Percentiles rank a stretch among this genome's conserved stretches.
Evolutionary conservation across 2,797 vertebrate species (phyloP).

Genomic region (Sebastes steindachneri): DNA sequence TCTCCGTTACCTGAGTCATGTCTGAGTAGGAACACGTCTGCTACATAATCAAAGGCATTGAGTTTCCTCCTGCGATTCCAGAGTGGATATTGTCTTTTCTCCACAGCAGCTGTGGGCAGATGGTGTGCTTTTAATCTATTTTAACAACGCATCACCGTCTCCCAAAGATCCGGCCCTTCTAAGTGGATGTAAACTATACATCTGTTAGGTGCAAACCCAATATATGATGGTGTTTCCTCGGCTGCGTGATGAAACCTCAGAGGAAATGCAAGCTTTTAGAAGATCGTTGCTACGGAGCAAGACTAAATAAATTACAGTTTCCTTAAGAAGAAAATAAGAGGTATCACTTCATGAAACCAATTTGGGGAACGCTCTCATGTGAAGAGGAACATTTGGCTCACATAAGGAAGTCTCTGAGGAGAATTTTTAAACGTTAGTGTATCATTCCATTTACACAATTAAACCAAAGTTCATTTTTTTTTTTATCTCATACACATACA

Average conservation of each 20-base stretch:
- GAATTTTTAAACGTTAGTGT: not conserved
- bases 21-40: not conserved
- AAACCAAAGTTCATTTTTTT: not conserved
- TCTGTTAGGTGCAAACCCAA: slow-evolving; percentile 24
- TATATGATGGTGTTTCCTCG: not conserved
- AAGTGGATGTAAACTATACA: slow-evolving; percentile 14
- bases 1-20: too few relatives aligned
- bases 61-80: not conserved
- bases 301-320: not conserved
- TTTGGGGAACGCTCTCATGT: not conserved
- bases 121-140: slow-evolving; percentile 13
- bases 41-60: not conserved
- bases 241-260: not conserved
- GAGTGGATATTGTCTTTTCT: not conserved
- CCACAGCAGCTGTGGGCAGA: slow-evolving; percentile 26
- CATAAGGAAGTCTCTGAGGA: not conserved
- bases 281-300: not conserved
- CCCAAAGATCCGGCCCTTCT: not conserved
- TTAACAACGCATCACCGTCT: slow-evolving; percentile 2
- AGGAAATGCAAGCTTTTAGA: slow-evolving; percentile 10
- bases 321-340: not conserved
- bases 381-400: not conserved
- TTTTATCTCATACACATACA: not conserved
- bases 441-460: not conserved
- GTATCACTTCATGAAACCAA: not conserved